These are phyloP conservation scores for Pemphredon lugubris DNA, from an alignment of 2,888 invertebrate genomes.

Conservation along the genomic window DNA sequence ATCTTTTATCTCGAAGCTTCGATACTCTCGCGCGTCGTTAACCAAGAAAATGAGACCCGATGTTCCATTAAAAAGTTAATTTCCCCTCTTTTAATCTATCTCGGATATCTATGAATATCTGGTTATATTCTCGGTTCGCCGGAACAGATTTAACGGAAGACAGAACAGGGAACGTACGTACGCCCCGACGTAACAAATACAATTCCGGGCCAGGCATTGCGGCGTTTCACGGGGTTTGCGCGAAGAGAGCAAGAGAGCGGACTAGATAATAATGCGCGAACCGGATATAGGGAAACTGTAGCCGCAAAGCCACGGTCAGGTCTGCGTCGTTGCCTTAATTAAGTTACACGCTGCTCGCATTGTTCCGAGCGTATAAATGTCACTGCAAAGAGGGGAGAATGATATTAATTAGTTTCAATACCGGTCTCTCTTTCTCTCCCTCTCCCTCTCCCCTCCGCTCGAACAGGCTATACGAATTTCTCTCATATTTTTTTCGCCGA, in stretches of 20 bases:
- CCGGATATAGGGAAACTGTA: constrained; percentile 75
- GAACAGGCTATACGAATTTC: neutral
- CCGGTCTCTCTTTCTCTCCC: constrained; percentile 7
- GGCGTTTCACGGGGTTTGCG: constrained; percentile 66
- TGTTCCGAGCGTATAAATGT: constrained; percentile 78
- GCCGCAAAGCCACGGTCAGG: constrained; percentile 79
- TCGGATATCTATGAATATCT: constrained; percentile 43
- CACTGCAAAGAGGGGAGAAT: constrained; percentile 70
- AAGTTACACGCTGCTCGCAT: constrained; percentile 79
- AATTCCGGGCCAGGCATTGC: constrained; percentile 76
- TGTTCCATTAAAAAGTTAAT: constrained; percentile 15
- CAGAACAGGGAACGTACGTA: constrained; percentile 59
- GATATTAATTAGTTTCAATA: constrained; percentile 79
- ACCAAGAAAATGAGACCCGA: constrained; percentile 6
- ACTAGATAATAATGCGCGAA: constrained; percentile 78
- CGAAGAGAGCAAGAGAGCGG: constrained; percentile 68
- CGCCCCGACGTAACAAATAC: constrained; percentile 74
- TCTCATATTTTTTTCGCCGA: neutral
- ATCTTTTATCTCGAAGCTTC: no score
- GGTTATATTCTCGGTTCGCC: constrained; percentile 30
- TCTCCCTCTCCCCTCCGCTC: neutral
- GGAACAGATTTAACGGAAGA: constrained; percentile 65
- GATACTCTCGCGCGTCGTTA: no score
- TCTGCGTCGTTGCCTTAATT: constrained; percentile 81
- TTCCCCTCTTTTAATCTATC: constrained; percentile 41